These are phyloP conservation scores for Pheosia tremula DNA, from an alignment of 2,888 invertebrate species.

Conservation along the genomic window DNA sequence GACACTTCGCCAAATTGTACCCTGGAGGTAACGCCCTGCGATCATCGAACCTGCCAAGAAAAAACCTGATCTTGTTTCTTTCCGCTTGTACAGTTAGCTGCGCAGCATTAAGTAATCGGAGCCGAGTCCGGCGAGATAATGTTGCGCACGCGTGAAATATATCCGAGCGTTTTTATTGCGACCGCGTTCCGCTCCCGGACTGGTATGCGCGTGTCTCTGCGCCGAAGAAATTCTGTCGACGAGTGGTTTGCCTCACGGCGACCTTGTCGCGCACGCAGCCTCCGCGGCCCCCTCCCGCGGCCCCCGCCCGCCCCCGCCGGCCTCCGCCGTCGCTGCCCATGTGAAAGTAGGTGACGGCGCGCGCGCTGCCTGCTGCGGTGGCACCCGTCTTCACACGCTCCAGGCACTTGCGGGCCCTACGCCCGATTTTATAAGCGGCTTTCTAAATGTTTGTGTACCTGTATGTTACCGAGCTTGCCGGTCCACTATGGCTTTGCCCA, in stretches of 20 bases:
- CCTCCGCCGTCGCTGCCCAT: slow-evolving; percentile 59
- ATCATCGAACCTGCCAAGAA: slow-evolving; percentile 76
- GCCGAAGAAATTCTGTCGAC: slow-evolving; percentile 77
- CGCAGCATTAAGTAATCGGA: slow-evolving; percentile 82
- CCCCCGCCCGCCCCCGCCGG: slow-evolving; percentile 32
- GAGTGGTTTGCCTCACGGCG: slow-evolving; percentile 83
- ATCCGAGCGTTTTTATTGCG: slow-evolving; percentile 81
- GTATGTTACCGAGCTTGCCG: slow-evolving; percentile 34
- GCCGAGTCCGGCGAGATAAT: slow-evolving; percentile 79
- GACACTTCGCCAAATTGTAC: slow-evolving; percentile 49
- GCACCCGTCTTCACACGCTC: slow-evolving; percentile 55
- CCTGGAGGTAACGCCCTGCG: slow-evolving; percentile 63
- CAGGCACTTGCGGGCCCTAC: slow-evolving; percentile 60
- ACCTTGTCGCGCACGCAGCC: slow-evolving; percentile 71
- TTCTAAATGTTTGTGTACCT: slow-evolving; percentile 65
- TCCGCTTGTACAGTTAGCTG: slow-evolving; percentile 78
- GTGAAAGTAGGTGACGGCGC: slow-evolving; percentile 78
- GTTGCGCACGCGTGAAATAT: slow-evolving; percentile 84
- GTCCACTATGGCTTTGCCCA: slow-evolving; percentile 3
- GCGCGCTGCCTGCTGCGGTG: slow-evolving; percentile 48
- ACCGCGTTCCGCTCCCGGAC: slow-evolving; percentile 74
- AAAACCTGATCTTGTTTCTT: slow-evolving; percentile 80
- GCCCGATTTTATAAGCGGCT: slow-evolving; percentile 63
- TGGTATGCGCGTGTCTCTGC: slow-evolving; percentile 75
- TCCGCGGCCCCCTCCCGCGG: slow-evolving; percentile 42